Base-by-base conservation (phyloP, 2,888 invertebrate species). In the Hemithea aestivaria region DNA sequence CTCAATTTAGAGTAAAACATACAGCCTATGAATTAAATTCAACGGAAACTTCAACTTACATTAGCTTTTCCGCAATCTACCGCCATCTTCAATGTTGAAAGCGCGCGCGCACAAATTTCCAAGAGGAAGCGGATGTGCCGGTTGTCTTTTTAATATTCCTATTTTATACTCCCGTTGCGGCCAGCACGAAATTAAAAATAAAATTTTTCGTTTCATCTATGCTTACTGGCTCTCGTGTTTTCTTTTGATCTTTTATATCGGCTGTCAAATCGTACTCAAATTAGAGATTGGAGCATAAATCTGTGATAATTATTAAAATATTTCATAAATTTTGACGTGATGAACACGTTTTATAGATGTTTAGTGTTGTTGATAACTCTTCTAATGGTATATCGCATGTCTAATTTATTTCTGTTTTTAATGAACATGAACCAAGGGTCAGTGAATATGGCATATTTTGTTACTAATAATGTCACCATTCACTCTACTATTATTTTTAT, bases 71-170 rank as follows among this genome's bases (percentile, higher is more conserved):
- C 62, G 49, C 56, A 56, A 51, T 42, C 25, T 40, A 34, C 58
- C 55, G 67, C 58, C 66, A 62, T 65, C 35, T 67, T 58, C 61
- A 58, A 63, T 71, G 62, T 58, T 57, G 60, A 56, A 62, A 66
- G 66, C 57, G 54, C 62, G 55, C 56, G 61, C 62, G 58, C 56
- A 56, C 57, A 55, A 71, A 72, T 56, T 62, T 54, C 58, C 56
- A 69, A 73, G 66, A 78, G 82, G 81, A 83, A 83, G 60, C 83
- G 83, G 83, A 83, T 77, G 80, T 71, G 70, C 63, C 72, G 73
- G 57, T 61, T 73, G 74, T 79, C 75, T 69, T 65, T 82, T 78
- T 80, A 80, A 80, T 79, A 80, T 73, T 81, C 70, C 68, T 62
- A 66, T 74, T 81, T 79, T 74, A 76, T 74, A 79, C 76, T 74